Percentiles rank a stretch among this genome's conserved stretches.
These are phyloP conservation scores for Noctua comes DNA, from an alignment of 2,888 invertebrate species.

Conservation along the genomic window DNA sequence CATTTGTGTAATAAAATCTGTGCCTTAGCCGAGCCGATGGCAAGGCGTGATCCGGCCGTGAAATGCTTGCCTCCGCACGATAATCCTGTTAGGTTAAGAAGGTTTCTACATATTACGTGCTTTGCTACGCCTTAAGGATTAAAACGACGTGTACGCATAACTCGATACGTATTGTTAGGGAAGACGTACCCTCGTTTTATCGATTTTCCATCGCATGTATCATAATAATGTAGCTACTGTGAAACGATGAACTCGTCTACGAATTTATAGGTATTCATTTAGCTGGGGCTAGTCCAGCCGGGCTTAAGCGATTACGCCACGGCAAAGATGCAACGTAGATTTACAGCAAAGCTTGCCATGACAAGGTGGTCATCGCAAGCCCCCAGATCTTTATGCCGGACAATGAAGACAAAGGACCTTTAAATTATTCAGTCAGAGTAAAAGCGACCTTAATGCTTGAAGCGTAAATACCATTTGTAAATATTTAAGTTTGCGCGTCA, in stretches of 20 bases:
- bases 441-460: constrained; percentile 84
- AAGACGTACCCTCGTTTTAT: constrained; percentile 63
- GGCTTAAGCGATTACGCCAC: constrained; percentile 86
- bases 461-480: constrained; percentile 83
- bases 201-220: constrained; percentile 65
- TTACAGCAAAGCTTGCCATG: constrained; percentile 87
- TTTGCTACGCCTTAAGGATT: constrained; percentile 93
- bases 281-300: constrained; percentile 76
- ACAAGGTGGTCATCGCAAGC: constrained; percentile 90
- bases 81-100: constrained; percentile 94
- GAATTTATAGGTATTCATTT: constrained; percentile 87
- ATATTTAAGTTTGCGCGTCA: constrained; percentile 86
- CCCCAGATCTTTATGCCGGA: constrained; percentile 87
- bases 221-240: constrained; percentile 54
- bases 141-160: constrained; percentile 88
- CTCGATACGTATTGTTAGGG: constrained; percentile 78
- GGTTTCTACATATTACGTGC: constrained; percentile 93
- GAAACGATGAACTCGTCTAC: constrained; percentile 65
- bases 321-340: constrained; percentile 89
- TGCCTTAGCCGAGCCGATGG: constrained; percentile 86
- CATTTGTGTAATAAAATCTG: constrained; percentile 91
- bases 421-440: constrained; percentile 87
- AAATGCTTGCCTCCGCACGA: constrained; percentile 91
- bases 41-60: constrained; percentile 90
- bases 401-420: constrained; percentile 88